These are phyloP conservation scores for Calidris pygmaea DNA, from an alignment of 2,113 vertebrate genomes.

Conservation along the genomic window DNA sequence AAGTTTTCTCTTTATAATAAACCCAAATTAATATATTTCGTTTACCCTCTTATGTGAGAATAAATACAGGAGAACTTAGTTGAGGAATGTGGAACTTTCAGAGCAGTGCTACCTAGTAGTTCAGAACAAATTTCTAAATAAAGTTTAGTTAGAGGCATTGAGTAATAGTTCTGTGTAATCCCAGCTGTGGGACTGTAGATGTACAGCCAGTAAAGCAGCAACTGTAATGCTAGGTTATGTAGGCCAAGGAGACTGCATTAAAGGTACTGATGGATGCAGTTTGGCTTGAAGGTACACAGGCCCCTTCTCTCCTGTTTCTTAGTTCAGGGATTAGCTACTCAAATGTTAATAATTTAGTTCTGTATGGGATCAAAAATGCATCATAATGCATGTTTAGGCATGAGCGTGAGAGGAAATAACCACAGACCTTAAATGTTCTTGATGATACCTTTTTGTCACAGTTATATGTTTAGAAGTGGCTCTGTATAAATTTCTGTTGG, in stretches of 20 bases:
- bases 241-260: neutral
- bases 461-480: neutral
- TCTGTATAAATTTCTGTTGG: neutral
- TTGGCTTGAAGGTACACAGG: neutral
- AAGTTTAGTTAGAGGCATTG: rapidly evolving
- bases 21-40: neutral
- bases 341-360: neutral
- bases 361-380: neutral
- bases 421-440: neutral
- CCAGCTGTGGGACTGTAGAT: neutral
- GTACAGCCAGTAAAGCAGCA: neutral
- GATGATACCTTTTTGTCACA: neutral
- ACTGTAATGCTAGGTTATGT: neutral
- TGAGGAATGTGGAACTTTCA: neutral
- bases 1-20: neutral
- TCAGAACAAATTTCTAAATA: neutral
- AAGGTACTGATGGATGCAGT: neutral
- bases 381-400: neutral
- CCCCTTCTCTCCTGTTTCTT: neutral
- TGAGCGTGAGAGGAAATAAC: neutral
- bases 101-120: rapidly evolving
- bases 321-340: neutral
- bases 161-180: neutral
- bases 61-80: neutral
- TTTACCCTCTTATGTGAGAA: neutral